Evolutionary conservation across 2,113 vertebrate species (phyloP).

Genomic region (Anas platyrhynchos): DNA sequence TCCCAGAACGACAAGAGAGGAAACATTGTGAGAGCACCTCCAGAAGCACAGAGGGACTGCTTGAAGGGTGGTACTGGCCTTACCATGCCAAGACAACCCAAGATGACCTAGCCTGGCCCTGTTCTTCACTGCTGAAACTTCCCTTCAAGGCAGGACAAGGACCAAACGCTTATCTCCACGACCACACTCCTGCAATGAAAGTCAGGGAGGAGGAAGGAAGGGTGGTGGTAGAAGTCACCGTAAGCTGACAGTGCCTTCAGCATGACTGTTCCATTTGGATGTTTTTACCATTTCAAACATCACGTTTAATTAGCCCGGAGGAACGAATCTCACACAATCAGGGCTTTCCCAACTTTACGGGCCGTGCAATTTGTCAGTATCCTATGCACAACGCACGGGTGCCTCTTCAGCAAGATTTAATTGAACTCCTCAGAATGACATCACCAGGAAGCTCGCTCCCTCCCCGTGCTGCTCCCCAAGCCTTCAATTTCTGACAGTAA

Average conservation of each 20-base stretch:
- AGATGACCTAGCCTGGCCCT: rapidly evolving
- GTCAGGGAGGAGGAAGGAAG: not conserved
- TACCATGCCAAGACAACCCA: not conserved
- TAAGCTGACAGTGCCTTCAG: not conserved
- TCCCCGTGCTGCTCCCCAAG: not conserved
- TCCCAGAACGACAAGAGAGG: not conserved
- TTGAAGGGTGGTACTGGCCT: rapidly evolving
- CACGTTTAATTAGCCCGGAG: not conserved
- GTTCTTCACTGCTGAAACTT: not conserved
- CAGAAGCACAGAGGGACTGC: not conserved
- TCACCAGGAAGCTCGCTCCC: not conserved
- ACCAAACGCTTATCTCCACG: rapidly evolving
- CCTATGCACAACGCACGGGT: not conserved
- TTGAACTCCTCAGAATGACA: not conserved
- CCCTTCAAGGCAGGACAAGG: not conserved
- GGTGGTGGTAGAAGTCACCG: not conserved
- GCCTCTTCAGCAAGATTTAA: constrained; percentile 9
- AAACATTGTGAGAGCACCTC: rapidly evolving
- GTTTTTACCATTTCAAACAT: not conserved
- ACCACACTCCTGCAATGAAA: rapidly evolving
- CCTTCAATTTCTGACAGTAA: not conserved
- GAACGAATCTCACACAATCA: not conserved
- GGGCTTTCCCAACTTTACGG: not conserved
- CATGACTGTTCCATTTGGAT: not conserved
- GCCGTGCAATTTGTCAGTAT: not conserved